These are phyloP conservation scores for Saxicola maurus DNA, from an alignment of 2,797 vertebrate genomes.

Conservation along the genomic window DNA sequence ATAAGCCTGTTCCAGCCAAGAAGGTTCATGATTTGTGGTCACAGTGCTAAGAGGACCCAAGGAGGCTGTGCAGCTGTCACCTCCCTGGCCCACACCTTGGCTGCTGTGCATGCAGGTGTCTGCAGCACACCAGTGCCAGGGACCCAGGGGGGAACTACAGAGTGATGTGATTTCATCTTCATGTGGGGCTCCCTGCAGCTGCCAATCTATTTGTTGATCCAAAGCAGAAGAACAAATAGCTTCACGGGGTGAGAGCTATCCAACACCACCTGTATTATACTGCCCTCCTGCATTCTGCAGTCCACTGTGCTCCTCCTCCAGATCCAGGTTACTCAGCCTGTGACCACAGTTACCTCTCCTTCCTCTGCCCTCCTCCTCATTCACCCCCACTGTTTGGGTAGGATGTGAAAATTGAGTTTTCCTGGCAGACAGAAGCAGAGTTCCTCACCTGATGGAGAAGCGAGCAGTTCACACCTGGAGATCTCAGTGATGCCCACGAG, in stretches of 20 bases:
- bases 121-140: not conserved
- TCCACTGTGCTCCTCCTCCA: not conserved
- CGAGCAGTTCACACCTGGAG: slow-evolving; percentile 83
- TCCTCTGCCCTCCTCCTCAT: not conserved
- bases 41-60: fast-evolving
- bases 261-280: not conserved
- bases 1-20: not conserved
- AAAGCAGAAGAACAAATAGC: not conserved
- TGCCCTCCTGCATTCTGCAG: not conserved
- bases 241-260: not conserved
- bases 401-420: not conserved
- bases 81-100: not conserved
- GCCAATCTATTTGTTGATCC: not conserved
- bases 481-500: slow-evolving; percentile 90
- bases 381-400: not conserved
- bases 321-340: not conserved
- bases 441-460: slow-evolving; percentile 81
- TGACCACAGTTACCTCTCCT: not conserved
- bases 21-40: not conserved
- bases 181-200: not conserved
- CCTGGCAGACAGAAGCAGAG: not conserved
- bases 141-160: not conserved
- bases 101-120: not conserved
- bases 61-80: not conserved
- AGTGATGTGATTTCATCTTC: not conserved